A percentile compares a stretch with the other conserved stretches of the same genome.
Evolutionary conservation across 2,113 vertebrate species (phyloP).

Genomic region (Thamnophis sirtalis): DNA sequence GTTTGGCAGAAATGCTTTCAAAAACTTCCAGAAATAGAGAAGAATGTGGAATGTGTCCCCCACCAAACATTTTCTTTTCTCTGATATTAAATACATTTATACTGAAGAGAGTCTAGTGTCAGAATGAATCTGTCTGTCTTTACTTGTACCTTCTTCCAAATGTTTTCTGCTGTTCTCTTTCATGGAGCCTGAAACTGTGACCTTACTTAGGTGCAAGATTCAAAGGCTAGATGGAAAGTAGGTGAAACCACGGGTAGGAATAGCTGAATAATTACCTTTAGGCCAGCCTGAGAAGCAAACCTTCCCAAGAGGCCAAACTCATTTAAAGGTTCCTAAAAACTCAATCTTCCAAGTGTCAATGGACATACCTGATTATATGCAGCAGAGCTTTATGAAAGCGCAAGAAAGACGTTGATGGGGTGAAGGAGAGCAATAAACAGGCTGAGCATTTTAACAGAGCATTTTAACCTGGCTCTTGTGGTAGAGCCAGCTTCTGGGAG

Average conservation of each 20-base stretch:
- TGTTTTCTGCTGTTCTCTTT: constrained; percentile 48
- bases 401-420: constrained; percentile 66
- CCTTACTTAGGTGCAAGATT: constrained; percentile 68
- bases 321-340: constrained; percentile 81
- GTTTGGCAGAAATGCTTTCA: background rate
- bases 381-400: constrained; percentile 73
- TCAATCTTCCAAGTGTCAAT: constrained; percentile 79
- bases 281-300: constrained; percentile 71
- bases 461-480: constrained; percentile 27
- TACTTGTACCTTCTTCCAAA: constrained; percentile 33
- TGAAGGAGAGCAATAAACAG: constrained; percentile 59
- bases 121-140: background rate
- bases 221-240: constrained; percentile 62
- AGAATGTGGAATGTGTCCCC: background rate
- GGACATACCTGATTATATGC: constrained; percentile 80
- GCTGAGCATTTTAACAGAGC: constrained; percentile 51
- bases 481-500: constrained; percentile 26
- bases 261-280: constrained; percentile 82
- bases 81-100: background rate
- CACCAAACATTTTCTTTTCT: background rate
- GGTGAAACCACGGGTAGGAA: constrained; percentile 78
- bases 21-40: background rate
- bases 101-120: background rate
- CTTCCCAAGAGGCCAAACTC: constrained; percentile 75
- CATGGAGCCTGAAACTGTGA: constrained; percentile 55